Base-by-base conservation (phyloP, 1,140 invertebrate genomes). In the Procambarus virginalis region DNA sequence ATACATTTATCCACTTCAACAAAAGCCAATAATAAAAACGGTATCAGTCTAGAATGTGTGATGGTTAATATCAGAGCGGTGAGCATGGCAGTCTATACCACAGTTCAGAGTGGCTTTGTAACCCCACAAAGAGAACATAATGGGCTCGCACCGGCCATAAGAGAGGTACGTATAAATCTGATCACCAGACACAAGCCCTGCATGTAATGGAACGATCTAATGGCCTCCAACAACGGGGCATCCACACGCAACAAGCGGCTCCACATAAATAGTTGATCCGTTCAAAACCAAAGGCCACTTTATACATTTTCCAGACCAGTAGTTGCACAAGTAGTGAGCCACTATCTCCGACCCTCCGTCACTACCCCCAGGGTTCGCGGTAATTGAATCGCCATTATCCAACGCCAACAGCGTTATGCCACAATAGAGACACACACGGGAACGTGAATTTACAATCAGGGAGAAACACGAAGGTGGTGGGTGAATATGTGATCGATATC, bases 311-410 rank as follows among this genome's bases (percentile, higher is more conserved):
- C 86, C 86, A 58, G 86, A 51, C 64, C 86, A 88, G 70, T 58
- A 75, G 79, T 81, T 81, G 86, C 79, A 75, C 64, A 22, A 73
- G 68, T 22, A 73, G 68, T 4, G 68, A 73, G 68, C 64, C 60
- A 12, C 60, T 64, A 12, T 55, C 51, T 4, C 51, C 51, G 2
- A 2, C 51, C 4, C 0, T 5, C 51, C 51, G 8, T 55, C 4
- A 1, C 51, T 5, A 4, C 51, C 51, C 51, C 51, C 51, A 46
- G 4, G 46, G 10, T 8, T 20, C 70, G 76, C 68, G 10, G 78
- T 88, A 88, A 88, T 88, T 88, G 86, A 88, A 88, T 75, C 88
- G 84, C 88, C 88, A 89, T 89, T 89, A 89, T 55, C 82, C 79
- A 83, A 84, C n/a, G 79, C n/a, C 75, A 46, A 51, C 46, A 84